Conservation (phyloP, 2,113 vertebrate genomes). For the Brevimyrus niger region DNA sequence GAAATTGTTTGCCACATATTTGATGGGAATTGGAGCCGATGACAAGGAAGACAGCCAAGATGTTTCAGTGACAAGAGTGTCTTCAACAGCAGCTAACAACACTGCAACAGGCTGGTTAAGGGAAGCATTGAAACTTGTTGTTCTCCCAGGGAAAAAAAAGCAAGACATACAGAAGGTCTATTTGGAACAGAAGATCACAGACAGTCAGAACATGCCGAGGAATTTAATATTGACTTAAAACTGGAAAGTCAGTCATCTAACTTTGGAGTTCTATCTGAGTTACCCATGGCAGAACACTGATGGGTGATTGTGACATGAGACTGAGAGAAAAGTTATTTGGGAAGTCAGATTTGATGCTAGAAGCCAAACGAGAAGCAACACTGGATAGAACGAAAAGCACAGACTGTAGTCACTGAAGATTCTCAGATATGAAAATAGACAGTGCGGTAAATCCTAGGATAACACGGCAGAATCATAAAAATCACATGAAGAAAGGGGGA, state of each 20-base stretch:
- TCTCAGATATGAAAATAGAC: background rate
- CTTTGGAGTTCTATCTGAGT: background rate
- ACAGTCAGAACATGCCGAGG: background rate
- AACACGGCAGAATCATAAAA: background rate
- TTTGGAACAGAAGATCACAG: background rate
- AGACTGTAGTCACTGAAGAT: background rate
- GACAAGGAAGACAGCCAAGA: background rate
- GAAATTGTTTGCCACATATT: background rate
- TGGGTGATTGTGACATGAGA: background rate
- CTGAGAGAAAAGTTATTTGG: background rate
- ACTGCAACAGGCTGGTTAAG: background rate
- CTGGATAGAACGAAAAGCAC: background rate
- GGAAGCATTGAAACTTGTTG: background rate
- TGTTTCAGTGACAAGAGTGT: background rate
- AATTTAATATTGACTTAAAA: slow-evolving; percentile 1
- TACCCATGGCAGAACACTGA: background rate
- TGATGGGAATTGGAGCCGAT: background rate
- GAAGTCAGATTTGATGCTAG: background rate
- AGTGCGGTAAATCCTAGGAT: background rate
- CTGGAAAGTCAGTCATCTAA: background rate
- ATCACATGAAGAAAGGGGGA: background rate
- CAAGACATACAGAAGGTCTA: background rate
- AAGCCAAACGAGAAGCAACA: background rate
- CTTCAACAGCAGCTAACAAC: background rate
- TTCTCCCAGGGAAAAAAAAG: background rate